Conservation (phyloP, 2,113 vertebrate species). For the Sinocyclocheilus anophthalmus region DNA sequence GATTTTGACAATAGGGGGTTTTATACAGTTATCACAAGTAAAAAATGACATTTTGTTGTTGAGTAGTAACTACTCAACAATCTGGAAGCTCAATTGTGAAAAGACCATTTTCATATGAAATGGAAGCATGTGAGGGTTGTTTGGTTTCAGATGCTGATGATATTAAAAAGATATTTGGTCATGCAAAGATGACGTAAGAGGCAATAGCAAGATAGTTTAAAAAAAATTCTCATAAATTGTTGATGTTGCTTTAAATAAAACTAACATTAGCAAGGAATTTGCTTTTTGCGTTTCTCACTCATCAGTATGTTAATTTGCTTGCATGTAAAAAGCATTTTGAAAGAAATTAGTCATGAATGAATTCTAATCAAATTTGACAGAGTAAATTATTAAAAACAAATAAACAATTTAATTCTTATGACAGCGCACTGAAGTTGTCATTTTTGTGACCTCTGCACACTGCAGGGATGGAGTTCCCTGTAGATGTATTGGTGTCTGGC, state of each 20-base stretch:
- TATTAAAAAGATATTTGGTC: neutral
- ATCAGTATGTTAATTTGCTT: neutral
- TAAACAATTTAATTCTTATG: neutral
- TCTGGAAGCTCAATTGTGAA: too few relatives aligned
- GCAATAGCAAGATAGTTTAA: neutral
- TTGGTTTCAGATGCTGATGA: neutral
- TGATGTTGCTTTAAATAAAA: too few relatives aligned
- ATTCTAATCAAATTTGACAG: neutral
- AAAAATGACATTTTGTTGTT: neutral
- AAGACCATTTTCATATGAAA: too few relatives aligned
- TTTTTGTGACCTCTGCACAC: neutral
- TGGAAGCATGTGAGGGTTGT: neutral
- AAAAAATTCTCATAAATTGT: too few relatives aligned
- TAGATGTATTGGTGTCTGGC: conserved; percentile 76
- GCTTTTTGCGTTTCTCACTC: too few relatives aligned
- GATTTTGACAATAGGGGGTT: neutral
- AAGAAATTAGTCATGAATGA: neutral
- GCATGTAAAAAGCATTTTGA: neutral
- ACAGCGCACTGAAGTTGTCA: neutral
- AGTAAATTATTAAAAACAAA: neutral
- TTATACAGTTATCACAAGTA: neutral
- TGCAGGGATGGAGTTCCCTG: conserved; percentile 83
- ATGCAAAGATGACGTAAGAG: neutral
- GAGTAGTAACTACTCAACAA: too few relatives aligned
- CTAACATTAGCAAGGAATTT: too few relatives aligned